Evolutionary conservation across 1,140 invertebrate species (phyloP), one percentile per base, ranked within the genome.

Genomic region (Neelides sp.): DNA sequence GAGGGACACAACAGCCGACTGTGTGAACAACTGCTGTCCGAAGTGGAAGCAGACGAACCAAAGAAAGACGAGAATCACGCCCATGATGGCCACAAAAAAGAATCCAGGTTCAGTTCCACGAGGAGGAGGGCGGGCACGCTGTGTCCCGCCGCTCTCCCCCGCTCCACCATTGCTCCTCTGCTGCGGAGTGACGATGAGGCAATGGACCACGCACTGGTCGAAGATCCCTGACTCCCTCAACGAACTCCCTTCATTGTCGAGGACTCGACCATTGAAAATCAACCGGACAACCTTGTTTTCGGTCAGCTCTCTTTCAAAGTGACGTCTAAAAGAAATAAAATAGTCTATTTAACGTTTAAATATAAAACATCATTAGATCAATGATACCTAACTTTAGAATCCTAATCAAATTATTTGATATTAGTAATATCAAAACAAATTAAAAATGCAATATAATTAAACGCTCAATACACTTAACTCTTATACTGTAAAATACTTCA

Each of bases 121-220:
- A 13, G 23, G 12, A 37, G 40, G 12, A n/a, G 13, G 3, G 12
- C 40, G 13, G 19, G 3, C 10, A 22, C 17, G 4, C 7, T 3
- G 4, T n/a, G n/a, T n/a, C n/a, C n/a, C n/a, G 10, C 44, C 43
- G 28, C 15, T 5, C 32, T 2, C 30, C 4, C 24, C 22, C n/a
- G 42, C 4, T 28, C 24, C 17, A 15, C 17, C 28, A 8, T 13
- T 20, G 1, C 13, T 36, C 24, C 28, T 8, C n/a, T 17, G 26
- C 35, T 48, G 47, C 4, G 41, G 48, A 15, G 49, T 55, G 1
- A 61, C 55, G 19, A 91, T 78, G 20, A 90, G 71, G 67, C 85
- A 89, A 66, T 91, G 87, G 19, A 93, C 79, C 3, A 90, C 85
- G 66, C 84, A 87, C 62, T 86, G 84, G 65, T 91, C 78, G 64